phyloP scores from a whole-genome alignment of 2,888 invertebrate genomes.

The Sympetrum striolatum region DNA sequence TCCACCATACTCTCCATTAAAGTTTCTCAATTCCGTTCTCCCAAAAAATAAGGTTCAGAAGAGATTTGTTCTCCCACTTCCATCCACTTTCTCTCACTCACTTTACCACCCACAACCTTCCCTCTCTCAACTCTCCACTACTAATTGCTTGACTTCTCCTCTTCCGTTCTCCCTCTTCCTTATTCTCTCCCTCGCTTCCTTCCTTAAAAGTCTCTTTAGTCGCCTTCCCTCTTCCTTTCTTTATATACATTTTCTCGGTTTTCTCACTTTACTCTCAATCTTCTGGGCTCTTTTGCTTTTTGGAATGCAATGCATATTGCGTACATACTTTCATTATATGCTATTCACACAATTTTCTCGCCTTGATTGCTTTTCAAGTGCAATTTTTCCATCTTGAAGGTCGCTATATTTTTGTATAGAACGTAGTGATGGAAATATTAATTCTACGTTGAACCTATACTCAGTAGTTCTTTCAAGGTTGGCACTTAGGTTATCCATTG shows the following conservation, averaged over 20 bases:
- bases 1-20: not conserved
- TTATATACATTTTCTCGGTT: not conserved
- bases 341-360: not conserved
- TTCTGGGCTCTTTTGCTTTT: not conserved
- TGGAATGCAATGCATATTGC: not conserved
- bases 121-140: not conserved
- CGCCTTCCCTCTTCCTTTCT: not conserved
- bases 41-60: not conserved
- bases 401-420: not conserved
- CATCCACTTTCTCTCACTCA: not conserved
- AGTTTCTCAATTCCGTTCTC: conserved; percentile 2
- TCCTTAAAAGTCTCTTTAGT: not conserved
- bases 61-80: not conserved
- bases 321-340: not conserved
- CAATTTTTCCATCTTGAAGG: not conserved
- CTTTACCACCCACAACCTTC: not conserved
- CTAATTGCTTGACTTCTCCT: not conserved
- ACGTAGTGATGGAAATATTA: not conserved
- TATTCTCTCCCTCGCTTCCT: not conserved
- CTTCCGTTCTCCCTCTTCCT: not conserved
- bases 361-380: not conserved
- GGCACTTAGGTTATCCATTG: too few species aligned
- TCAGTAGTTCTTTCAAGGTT: too few species aligned
- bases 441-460: too few species aligned
- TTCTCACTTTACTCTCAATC: not conserved